phyloP scores from a whole-genome alignment of 2,113 vertebrate species.

The Ibidorhyncha struthersii region DNA sequence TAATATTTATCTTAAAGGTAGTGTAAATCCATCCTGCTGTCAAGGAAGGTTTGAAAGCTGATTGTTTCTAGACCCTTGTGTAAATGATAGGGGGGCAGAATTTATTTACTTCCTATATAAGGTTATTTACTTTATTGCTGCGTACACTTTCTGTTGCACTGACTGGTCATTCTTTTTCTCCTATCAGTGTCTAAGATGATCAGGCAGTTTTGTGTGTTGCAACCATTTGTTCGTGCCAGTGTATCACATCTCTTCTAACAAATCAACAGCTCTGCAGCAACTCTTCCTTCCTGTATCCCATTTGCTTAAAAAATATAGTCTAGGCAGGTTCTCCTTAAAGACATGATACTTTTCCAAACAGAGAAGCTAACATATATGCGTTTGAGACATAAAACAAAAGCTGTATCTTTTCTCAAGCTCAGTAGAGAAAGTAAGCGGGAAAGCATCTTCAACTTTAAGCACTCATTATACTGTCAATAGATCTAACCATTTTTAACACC shows the following conservation, averaged over 20 bases:
- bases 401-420: not conserved
- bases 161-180: not conserved
- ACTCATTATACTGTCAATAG: not conserved
- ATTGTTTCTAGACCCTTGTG: not conserved
- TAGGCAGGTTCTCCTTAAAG: not conserved
- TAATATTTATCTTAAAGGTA: conserved; percentile 5
- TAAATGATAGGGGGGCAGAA: not conserved
- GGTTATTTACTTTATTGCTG: not conserved
- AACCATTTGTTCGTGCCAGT: not conserved
- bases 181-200: not conserved
- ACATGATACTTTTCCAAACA: not conserved
- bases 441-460: not conserved
- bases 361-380: not conserved
- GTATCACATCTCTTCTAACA: not conserved
- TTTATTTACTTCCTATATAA: not conserved
- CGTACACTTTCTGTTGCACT: not conserved
- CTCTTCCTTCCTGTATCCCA: not conserved
- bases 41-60: not conserved
- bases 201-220: not conserved
- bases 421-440: not conserved
- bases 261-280: not conserved
- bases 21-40: not conserved
- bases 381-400: not conserved
- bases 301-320: not conserved
- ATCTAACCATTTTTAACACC: not conserved